phyloP scores from a whole-genome alignment of 2,888 invertebrate genomes.

The Lymantria dispar region DNA sequence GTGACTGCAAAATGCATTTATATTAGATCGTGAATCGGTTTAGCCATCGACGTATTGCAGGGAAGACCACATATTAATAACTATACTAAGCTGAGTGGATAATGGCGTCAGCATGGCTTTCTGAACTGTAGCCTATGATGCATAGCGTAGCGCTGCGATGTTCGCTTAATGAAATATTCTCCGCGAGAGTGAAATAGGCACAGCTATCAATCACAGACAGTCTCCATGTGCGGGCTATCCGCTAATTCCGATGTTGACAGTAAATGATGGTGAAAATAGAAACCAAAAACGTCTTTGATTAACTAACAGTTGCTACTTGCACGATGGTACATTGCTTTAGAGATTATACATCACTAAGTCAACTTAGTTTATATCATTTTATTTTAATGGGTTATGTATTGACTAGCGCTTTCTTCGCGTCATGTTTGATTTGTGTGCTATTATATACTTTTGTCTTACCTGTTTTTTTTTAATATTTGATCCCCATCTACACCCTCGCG shows the following conservation, averaged over 20 bases:
- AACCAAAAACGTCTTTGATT: background rate
- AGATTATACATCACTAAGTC: background rate
- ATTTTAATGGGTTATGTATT: no score
- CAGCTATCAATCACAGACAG: conserved; percentile 71
- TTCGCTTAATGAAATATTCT: conserved; percentile 78
- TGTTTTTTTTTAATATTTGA: no score
- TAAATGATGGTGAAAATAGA: conserved; percentile 1
- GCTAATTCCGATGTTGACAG: conserved; percentile 31
- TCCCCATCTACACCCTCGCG: no score
- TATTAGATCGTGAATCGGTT: conserved; percentile 23
- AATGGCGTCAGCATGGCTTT: conserved; percentile 65
- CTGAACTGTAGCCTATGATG: conserved; percentile 69
- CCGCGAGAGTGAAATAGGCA: conserved; percentile 66
- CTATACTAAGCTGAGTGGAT: conserved; percentile 73
- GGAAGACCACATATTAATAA: conserved; percentile 68
- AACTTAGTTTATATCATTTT: no score
- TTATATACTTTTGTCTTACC: no score
- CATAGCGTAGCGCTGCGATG: conserved; percentile 66
- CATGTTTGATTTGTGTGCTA: no score
- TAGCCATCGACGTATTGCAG: conserved; percentile 44
- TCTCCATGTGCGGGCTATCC: conserved; percentile 50
- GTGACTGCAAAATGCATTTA: no score
- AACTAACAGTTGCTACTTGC: background rate
- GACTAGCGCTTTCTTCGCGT: no score
- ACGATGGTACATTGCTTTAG: no score